Conservation (phyloP, 2,797 vertebrate species). For the Lacerta agilis region DNA sequence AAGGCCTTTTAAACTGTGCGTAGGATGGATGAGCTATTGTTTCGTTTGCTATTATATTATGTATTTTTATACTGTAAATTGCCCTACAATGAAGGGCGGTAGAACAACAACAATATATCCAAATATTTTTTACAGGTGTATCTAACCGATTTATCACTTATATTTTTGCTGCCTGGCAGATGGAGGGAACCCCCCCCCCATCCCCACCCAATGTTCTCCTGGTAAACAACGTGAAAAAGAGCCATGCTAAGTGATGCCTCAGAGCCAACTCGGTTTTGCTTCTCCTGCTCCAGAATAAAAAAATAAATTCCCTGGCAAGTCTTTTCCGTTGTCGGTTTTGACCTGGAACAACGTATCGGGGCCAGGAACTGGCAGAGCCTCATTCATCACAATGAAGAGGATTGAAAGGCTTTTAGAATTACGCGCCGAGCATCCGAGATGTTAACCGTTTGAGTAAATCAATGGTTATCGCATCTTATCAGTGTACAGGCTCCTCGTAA, state of each 20-base stretch:
- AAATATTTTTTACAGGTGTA: neutral
- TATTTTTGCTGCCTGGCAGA: neutral
- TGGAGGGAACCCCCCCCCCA: neutral
- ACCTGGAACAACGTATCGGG: conserved; percentile 20
- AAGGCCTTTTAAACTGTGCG: too few species aligned
- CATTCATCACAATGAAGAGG: conserved; percentile 55
- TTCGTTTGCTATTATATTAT: too few species aligned
- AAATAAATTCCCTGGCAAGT: neutral
- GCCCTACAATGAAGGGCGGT: too few species aligned
- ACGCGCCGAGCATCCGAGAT: conserved; percentile 33
- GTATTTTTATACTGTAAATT: too few species aligned
- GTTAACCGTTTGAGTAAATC: conserved; percentile 30
- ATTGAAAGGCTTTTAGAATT: neutral
- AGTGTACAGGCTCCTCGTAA: conserved; percentile 21
- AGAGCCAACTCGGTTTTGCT: neutral
- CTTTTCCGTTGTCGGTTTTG: neutral
- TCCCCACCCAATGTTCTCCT: neutral
- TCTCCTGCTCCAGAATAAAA: neutral
- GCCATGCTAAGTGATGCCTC: too few species aligned
- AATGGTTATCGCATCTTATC: conserved; percentile 28
- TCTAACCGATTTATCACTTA: neutral
- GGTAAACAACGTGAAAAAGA: neutral
- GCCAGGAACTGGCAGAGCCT: conserved; percentile 6
- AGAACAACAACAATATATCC: too few species aligned
- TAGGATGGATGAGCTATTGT: too few species aligned